Evolutionary conservation across 1,140 invertebrate genomes (phyloP), one percentile per base, ranked within the genome.

Genomic region (Drosophila watanabei): DNA sequence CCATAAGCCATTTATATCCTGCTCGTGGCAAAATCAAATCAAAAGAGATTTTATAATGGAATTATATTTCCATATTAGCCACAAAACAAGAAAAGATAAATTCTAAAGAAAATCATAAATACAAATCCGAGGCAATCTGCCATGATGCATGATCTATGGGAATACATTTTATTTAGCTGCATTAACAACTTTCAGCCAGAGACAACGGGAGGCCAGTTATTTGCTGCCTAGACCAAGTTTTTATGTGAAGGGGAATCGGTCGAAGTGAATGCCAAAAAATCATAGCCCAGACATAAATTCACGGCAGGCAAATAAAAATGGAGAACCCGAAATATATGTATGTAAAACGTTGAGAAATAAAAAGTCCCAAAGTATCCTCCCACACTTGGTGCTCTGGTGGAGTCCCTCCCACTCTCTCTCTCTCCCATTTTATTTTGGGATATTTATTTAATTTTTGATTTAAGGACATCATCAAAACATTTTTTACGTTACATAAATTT

Each of bases 401-500:
- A n/a, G n/a, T n/a, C n/a, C n/a, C n/a, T n/a, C n/a, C n/a, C n/a
- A 14, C 41, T 51, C n/a, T 52, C 11, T n/a, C 20, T 35, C 10
- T 49, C 16, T 33, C 30, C 61, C 35, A 58, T 62, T 82, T 84
- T 75, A 75, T 83, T 83, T 84, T 62, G 68, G 69, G 64, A 82
- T 90, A 89, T 86, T 91, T 89, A 86, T 89, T 89, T 89, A 89
- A 89, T 86, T 89, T 89, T 89, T 89, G 86, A 89, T 89, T 89
- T 90, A 89, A 90, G 86, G 86, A 89, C 87, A 89, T 90, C 86
- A 90, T 89, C 86, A 89, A 89, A 80, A 72, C 69, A 80, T 79
- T 82, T 89, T 89, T 86, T 89, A 89, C 86, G 82, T 89, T 89
- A 82, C 86, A 90, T 86, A 89, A 86, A 90, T 90, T 85, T 43